phyloP scores from a whole-genome alignment of 2,797 vertebrate species.

The Rallus crepitans region DNA sequence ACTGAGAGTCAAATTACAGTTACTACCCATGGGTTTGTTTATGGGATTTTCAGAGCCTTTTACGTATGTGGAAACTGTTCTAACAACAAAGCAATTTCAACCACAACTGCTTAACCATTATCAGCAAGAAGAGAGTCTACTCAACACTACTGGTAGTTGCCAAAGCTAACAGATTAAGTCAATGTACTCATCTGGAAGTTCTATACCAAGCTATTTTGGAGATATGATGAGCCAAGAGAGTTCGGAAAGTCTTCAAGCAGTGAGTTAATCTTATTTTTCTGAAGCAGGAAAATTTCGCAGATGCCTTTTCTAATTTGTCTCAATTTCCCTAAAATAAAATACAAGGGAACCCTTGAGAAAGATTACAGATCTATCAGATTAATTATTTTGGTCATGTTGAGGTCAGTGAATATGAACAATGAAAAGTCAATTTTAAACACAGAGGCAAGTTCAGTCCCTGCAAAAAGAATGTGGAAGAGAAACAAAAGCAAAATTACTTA shows the following conservation, averaged over 20 bases:
- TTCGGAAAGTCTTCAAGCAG: not conserved
- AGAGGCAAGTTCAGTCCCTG: not conserved
- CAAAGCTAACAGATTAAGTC: slow-evolving; percentile 49
- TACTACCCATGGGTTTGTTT: not conserved
- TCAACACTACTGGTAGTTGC: slow-evolving; percentile 7
- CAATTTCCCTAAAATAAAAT: not conserved
- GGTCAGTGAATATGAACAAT: not conserved
- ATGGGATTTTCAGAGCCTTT: not conserved
- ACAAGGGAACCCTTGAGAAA: not conserved
- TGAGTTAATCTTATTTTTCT: slow-evolving; percentile 48
- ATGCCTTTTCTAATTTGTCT: slow-evolving; percentile 34
- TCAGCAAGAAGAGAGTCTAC: not conserved
- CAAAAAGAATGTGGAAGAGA: not conserved
- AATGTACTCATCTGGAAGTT: slow-evolving; percentile 40
- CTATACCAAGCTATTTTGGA: not conserved
- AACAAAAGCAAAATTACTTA: not conserved
- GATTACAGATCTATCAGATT: not conserved
- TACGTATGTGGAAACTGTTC: not conserved
- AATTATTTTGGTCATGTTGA: not conserved
- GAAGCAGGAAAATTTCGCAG: slow-evolving; percentile 7
- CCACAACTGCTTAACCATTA: slow-evolving; percentile 16
- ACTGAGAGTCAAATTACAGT: not conserved
- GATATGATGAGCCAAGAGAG: not conserved
- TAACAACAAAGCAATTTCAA: slow-evolving; percentile 36
- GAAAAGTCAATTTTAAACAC: not conserved